Conservation (phyloP, 2,888 invertebrate species). For the Dilophus febrilis region DNA sequence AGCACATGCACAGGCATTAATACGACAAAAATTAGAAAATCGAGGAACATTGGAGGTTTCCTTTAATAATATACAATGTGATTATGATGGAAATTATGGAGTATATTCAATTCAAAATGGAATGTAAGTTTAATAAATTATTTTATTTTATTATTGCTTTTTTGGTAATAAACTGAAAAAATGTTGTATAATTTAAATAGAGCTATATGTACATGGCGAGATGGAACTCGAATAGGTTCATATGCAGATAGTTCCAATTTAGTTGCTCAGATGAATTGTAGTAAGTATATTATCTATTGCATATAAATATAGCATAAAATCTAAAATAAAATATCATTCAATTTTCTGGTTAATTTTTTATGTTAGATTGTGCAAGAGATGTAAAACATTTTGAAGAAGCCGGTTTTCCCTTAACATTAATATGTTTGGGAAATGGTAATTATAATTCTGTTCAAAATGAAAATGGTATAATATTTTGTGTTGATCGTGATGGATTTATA, state of each 20-base stretch:
- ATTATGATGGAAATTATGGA: conserved; percentile 49
- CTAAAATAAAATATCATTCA: too few relatives aligned
- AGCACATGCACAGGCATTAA: conserved; percentile 33
- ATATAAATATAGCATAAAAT: too few relatives aligned
- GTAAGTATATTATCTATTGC: conserved; percentile 31
- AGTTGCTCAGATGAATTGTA: conserved; percentile 30
- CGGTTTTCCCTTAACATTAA: conserved; percentile 32
- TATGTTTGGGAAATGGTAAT: conserved; percentile 39
- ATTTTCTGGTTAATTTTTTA: conserved; percentile 1
- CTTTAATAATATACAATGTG: conserved; percentile 37
- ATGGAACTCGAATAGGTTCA: conserved; percentile 36
- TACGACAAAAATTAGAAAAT: conserved; percentile 35
- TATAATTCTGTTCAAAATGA: conserved; percentile 36
- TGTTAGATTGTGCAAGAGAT: conserved; percentile 45
- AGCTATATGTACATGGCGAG: conserved; percentile 42
- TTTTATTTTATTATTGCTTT: neutral
- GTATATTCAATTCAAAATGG: conserved; percentile 35
- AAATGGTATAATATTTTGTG: conserved; percentile 37
- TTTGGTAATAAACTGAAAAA: too few relatives aligned
- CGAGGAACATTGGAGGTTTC: conserved; percentile 42
- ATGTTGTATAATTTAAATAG: conserved; percentile 26
- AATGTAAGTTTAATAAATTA: conserved; percentile 30
- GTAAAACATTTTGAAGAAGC: conserved; percentile 32
- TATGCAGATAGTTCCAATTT: conserved; percentile 31
- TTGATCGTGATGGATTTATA: conserved; percentile 41